Evolutionary conservation across 1,140 invertebrate genomes (phyloP), one percentile per base, ranked within the genome.

Genomic region (Drosophila erecta): DNA sequence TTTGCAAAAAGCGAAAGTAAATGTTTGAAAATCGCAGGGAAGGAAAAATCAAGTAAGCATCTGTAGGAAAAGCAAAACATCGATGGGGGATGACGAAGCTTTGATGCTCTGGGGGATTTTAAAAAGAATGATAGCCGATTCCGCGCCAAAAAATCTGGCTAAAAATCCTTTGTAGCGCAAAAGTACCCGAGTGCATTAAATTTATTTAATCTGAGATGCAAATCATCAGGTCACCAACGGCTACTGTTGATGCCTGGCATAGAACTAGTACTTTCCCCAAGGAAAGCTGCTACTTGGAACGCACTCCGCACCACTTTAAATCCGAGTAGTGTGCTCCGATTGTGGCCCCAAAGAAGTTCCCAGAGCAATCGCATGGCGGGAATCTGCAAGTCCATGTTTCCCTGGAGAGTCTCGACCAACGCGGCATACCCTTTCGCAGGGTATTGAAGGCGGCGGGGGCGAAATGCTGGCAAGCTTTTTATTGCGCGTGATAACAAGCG

Each of bases 1-100:
- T 90, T 90, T 57, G 79, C 69, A 62, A 90, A 85, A 89, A 84
- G 85, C 86, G 86, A 89, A 89, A 89, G 84, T 89, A 89, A 89
- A 89, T 89, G 84, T 89, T 89, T 89, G 84, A 89, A 89, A 89
- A 89, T 89, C 80, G 85, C 83, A 89, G 89, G 84, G 76, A 87
- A 87, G 83, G 83, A 86, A 86, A 86, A 86, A 86, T 86, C 83
- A 86, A 86, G 83, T 79, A 87, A 83, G 83, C 83, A 87, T 86
- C 60, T 60, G 73, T 61, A 43, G 41, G 58, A 71, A 55, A 53
- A 53, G 14, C 17, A 55, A 58, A 77, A 65, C 15, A 64, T 11
- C 6, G 22, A 7, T 8, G 14, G 24, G 57, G 20, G 20, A 37
- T 43, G 35, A 43, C 64, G 64, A 67, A 64, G 37, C 27, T 27